Conservation (phyloP, 1,140 invertebrate genomes). For the Drosophila sproati region DNA sequence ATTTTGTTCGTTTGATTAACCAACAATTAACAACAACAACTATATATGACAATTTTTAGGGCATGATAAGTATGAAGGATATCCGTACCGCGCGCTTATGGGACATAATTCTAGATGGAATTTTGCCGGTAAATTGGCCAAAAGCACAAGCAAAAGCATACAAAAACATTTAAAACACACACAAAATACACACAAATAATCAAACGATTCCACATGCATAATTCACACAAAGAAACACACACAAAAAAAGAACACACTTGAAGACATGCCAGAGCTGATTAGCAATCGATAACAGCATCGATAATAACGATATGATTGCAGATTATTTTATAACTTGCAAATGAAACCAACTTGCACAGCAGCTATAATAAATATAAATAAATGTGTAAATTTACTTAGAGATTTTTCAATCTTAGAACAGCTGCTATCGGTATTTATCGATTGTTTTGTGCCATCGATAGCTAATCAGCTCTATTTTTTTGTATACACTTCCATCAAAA, state of each 20-base stretch:
- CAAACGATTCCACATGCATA: constrained; percentile 22
- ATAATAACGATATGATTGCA: background rate
- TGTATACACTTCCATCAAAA: background rate
- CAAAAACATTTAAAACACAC: constrained; percentile 9
- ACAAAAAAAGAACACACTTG: constrained; percentile 5
- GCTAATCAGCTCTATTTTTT: constrained; percentile 6
- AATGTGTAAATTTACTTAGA: background rate
- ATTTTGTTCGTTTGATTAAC: constrained; percentile 36
- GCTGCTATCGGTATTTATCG: background rate
- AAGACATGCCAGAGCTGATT: constrained; percentile 11
- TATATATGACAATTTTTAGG: constrained; percentile 74
- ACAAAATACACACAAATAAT: constrained; percentile 16
- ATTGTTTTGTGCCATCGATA: background rate
- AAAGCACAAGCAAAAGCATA: constrained; percentile 31
- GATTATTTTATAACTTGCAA: background rate
- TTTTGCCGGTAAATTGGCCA: constrained; percentile 84
- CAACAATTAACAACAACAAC: constrained; percentile 58
- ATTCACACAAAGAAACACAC: constrained; percentile 23
- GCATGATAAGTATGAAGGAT: constrained; percentile 84
- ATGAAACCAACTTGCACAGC: background rate
- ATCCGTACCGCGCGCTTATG: constrained; percentile 83
- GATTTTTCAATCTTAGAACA: no score
- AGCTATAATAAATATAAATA: background rate
- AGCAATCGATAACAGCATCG: background rate
- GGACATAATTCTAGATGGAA: constrained; percentile 84